Conservation (phyloP, 92 coral and sea anemone genomes). For the Anthopleura xanthogrammica region DNA sequence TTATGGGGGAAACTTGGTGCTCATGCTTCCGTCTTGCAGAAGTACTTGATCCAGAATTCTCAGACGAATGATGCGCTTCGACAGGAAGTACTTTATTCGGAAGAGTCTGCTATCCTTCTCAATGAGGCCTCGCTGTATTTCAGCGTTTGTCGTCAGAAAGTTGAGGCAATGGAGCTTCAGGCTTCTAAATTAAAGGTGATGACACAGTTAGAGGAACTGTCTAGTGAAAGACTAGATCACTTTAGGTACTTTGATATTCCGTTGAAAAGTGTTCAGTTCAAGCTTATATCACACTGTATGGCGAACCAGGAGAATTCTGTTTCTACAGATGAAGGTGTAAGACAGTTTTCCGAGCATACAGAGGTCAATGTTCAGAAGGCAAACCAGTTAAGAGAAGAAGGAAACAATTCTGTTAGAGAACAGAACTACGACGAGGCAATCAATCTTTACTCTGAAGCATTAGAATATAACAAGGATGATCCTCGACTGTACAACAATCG, state of each 20-base stretch:
- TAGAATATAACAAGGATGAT: too few species aligned
- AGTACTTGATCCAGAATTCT: constrained; percentile 35
- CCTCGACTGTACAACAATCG: too few species aligned
- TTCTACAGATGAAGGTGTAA: neutral
- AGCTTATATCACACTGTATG: constrained; percentile 67
- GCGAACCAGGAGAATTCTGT: neutral
- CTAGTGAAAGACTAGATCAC: constrained; percentile 19
- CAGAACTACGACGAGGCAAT: constrained; percentile 10
- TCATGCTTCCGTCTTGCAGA: constrained; percentile 59
- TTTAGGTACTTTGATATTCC: neutral
- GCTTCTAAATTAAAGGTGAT: constrained; percentile 38
- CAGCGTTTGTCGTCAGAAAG: constrained; percentile 47
- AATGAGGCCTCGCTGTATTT: too few species aligned
- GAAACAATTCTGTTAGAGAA: constrained; percentile 55
- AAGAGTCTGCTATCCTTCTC: too few species aligned
- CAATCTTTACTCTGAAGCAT: too few species aligned
- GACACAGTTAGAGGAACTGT: constrained; percentile 17
- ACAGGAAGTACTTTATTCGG: neutral
- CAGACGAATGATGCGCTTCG: constrained; percentile 3
- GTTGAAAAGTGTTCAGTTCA: constrained; percentile 19
- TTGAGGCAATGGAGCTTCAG: constrained; percentile 60
- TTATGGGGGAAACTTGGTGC: neutral
- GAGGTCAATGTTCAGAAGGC: constrained; percentile 7
- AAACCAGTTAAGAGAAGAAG: constrained; percentile 48
- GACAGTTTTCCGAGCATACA: neutral